Evolutionary conservation across 2,797 vertebrate genomes (phyloP).

Genomic region (Syngnathus rostellatus): DNA sequence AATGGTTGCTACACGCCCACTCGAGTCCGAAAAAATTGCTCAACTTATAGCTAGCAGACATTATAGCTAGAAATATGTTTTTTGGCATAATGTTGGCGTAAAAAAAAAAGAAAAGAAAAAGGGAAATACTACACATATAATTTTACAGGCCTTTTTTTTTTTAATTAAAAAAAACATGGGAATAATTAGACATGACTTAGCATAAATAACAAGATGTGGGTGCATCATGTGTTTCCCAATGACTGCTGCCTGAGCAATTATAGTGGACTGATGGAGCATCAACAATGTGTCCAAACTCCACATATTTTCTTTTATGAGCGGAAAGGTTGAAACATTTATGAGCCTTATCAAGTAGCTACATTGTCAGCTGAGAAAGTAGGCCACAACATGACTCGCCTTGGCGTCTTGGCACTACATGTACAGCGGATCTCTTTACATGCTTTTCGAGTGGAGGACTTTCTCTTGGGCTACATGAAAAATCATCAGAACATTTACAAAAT

Average conservation of each 20-base stretch:
- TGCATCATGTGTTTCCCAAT: not conserved
- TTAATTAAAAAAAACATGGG: too few species aligned
- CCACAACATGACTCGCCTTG: not conserved
- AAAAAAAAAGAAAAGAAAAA: too few species aligned
- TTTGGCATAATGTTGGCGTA: too few species aligned
- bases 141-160: too few species aligned
- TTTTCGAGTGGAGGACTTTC: not conserved
- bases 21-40: too few species aligned
- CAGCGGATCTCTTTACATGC: not conserved
- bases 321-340: slow-evolving; percentile 5
- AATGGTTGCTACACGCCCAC: too few species aligned
- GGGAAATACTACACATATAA: too few species aligned
- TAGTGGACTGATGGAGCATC: not conserved
- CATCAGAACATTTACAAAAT: not conserved
- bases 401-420: not conserved
- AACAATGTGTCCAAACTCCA: not conserved
- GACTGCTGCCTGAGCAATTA: not conserved
- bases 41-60: too few species aligned
- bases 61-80: too few species aligned
- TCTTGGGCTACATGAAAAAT: not conserved
- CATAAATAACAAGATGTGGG: too few species aligned
- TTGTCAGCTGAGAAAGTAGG: not conserved
- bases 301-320: not conserved
- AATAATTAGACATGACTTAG: too few species aligned
- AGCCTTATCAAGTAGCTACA: slow-evolving; percentile 3